Conservation (phyloP, 2,888 invertebrate species). For the Epistrophe grossulariae region DNA sequence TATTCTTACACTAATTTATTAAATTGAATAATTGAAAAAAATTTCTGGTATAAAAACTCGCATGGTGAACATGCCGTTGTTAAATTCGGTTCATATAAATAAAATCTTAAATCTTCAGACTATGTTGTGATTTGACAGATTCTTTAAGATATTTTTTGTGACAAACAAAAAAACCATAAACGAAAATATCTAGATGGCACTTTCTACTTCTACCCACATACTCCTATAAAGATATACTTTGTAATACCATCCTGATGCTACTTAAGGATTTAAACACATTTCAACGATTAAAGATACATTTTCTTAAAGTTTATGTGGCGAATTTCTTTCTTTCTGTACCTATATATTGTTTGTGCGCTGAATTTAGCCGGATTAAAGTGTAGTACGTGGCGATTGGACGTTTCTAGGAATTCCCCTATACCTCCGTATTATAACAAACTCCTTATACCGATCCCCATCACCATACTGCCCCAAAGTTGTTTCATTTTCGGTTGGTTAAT, state of each 20-base stretch:
- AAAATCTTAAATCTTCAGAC: too few relatives aligned
- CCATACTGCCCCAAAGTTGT: conserved; percentile 25
- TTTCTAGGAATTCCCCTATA: conserved; percentile 3
- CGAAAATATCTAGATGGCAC: background rate
- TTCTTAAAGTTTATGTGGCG: conserved; percentile 12
- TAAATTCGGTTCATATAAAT: too few relatives aligned
- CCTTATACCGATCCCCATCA: background rate
- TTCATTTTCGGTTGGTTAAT: conserved; percentile 74
- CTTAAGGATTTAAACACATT: conserved; percentile 20
- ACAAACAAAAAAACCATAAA: background rate
- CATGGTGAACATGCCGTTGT: too few relatives aligned
- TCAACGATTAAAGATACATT: conserved; percentile 19
- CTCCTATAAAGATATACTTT: conserved; percentile 16
- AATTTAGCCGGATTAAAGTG: conserved; percentile 59
- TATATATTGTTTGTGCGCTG: conserved; percentile 43
- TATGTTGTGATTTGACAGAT: too few relatives aligned
- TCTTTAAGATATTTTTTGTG: background rate
- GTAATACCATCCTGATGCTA: conserved; percentile 29
- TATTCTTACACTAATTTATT: too few relatives aligned
- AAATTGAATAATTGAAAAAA: too few relatives aligned
- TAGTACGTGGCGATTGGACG: conserved; percentile 66
- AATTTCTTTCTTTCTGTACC: background rate
- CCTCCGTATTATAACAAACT: background rate
- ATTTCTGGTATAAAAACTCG: too few relatives aligned
- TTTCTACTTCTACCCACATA: background rate